Conservation (phyloP, 2,888 invertebrate genomes). For the Melinaea menophilus region DNA sequence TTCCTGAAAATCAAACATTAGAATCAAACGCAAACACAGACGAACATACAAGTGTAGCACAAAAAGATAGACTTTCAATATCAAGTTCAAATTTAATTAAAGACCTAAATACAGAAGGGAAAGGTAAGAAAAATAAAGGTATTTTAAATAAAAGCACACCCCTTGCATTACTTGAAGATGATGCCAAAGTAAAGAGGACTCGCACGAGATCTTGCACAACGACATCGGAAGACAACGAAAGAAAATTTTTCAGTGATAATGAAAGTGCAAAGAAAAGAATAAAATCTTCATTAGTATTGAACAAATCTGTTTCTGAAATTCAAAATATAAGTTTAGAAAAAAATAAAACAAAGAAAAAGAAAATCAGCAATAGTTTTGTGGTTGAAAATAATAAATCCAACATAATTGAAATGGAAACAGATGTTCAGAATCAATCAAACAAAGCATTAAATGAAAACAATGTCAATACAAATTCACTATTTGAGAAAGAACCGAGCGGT, state of each 20-base stretch:
- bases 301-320: conserved; percentile 27
- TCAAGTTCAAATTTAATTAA: conserved; percentile 44
- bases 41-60: not conserved
- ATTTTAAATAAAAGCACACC: conserved; percentile 53
- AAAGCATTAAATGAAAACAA: conserved; percentile 29
- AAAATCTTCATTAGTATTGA: conserved; percentile 19
- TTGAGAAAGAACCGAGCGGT: conserved; percentile 43
- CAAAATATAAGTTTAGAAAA: conserved; percentile 16
- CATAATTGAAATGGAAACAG: conserved; percentile 13
- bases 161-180: conserved; percentile 36
- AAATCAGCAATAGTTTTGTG: conserved; percentile 18
- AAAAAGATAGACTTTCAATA: conserved; percentile 34
- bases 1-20: conserved; percentile 1
- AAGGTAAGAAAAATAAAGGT: conserved; percentile 27
- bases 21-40: not conserved
- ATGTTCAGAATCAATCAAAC: conserved; percentile 19
- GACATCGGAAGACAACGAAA: conserved; percentile 35
- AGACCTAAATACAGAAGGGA: conserved; percentile 39
- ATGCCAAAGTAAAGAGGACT: conserved; percentile 44
- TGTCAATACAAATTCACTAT: conserved; percentile 38
- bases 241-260: conserved; percentile 52
- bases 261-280: conserved; percentile 44
- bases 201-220: conserved; percentile 61
- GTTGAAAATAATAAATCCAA: conserved; percentile 17
- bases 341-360: conserved; percentile 18